Base-by-base conservation (phyloP, 2,888 invertebrate species). In the Rhagium mordax region DNA sequence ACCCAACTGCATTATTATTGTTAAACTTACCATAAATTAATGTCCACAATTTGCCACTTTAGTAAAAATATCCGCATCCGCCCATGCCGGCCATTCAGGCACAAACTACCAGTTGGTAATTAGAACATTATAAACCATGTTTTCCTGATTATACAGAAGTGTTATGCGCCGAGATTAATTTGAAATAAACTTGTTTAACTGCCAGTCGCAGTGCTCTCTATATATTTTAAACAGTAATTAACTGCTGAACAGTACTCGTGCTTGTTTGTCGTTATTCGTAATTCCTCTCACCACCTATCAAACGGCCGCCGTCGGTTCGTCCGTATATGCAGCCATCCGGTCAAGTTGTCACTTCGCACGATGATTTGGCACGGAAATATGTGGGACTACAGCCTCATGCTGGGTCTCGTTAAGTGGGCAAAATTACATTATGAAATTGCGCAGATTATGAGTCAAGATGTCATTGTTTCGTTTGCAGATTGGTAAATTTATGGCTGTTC, bases 191-290 rank as follows among this genome's bases (percentile, higher is more conserved):
- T 83, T 81, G 82, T 85, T 85, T 79, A 82, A 82, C 83, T 84
- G 85, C 84, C 85, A 84, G 81, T 82, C 78, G 82, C 85, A 84
- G 81, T 74, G 78, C 78, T 73, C 81, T 79, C 83, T 82, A 81
- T 82, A 84, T 84, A 84, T 85, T 84, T 85, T 83, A 84, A 84
- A 84, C 83, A 79, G 84, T 84, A 84, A 84, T 85, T 84, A 84
- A 84, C 85, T 82, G 69, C 68, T 65, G 68, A 74, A 71, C 55
- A 47, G 70, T 47, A 55, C 62, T 62, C 10, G 24, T 20, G 47
- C 60, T 47, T 49, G 27, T 49, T 29, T 48, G 29, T 41, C 61
- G 41, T 33, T n/a, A n/a, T 33, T 15, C 29, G 59, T 55, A 24
- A 33, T 59, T 61, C 41, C 47, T 10, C 21, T 61, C 20, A 33